Evolutionary conservation across 2,888 invertebrate genomes (phyloP).

Genomic region (Nomada hirtipes): DNA sequence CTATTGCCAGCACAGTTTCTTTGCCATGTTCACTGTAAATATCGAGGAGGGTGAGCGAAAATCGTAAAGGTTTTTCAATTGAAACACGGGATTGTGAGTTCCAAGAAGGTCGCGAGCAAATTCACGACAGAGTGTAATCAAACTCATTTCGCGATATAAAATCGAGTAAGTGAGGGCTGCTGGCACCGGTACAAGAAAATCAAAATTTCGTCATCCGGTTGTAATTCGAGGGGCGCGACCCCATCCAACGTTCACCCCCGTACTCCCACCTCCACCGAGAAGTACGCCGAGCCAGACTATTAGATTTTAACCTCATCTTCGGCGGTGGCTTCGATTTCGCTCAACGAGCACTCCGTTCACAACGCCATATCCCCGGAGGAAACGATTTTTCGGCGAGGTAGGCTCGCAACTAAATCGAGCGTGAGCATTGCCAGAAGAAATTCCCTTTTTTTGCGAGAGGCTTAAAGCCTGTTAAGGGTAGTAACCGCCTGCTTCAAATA

Average conservation of each 20-base stretch:
- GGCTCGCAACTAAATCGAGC: slow-evolving; percentile 57
- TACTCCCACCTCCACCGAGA: slow-evolving; percentile 33
- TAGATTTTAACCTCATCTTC: slow-evolving; percentile 82
- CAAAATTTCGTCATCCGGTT: slow-evolving; percentile 79
- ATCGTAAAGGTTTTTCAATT: slow-evolving; percentile 28
- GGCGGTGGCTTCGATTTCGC: slow-evolving; percentile 69
- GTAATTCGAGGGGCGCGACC: slow-evolving; percentile 73
- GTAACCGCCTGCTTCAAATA: background rate
- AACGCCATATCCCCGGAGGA: slow-evolving; percentile 57
- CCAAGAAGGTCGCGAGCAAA: slow-evolving; percentile 38
- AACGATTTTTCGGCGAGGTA: slow-evolving; percentile 57
- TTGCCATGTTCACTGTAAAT: background rate
- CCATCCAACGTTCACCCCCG: slow-evolving; percentile 35
- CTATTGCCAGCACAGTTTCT: slow-evolving; percentile 25
- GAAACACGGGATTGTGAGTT: slow-evolving; percentile 30
- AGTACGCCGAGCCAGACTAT: slow-evolving; percentile 76
- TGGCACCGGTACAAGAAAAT: slow-evolving; percentile 74
- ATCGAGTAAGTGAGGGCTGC: slow-evolving; percentile 59
- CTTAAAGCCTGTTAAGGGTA: slow-evolving; percentile 10
- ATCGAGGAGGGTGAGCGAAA: background rate
- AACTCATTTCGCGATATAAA: slow-evolving; percentile 59
- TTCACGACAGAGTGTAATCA: slow-evolving; percentile 44
- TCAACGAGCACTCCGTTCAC: slow-evolving; percentile 56
- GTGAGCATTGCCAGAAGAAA: slow-evolving; percentile 58
- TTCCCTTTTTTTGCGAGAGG: slow-evolving; percentile 11